Conservation (phyloP, 1,140 invertebrate species). For the Apocrypta bakeri region DNA sequence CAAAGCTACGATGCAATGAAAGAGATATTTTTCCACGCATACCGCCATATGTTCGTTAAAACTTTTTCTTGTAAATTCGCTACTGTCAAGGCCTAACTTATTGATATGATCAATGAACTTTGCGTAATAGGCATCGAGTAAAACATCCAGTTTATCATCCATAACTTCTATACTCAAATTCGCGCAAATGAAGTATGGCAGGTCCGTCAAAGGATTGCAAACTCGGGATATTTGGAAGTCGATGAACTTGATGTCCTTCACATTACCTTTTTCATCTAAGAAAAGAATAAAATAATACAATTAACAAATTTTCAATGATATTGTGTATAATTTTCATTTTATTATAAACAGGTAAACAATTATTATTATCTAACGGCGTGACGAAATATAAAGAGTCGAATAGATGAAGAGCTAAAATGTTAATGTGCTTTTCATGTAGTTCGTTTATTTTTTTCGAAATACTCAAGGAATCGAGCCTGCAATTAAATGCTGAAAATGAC, state of each 20-base stretch:
- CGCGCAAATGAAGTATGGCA: slow-evolving; percentile 11
- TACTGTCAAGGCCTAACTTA: not conserved
- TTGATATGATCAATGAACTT: not conserved
- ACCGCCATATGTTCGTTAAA: slow-evolving; percentile 16
- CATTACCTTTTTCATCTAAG: not conserved
- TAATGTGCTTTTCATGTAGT: no score
- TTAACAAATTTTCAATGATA: no score
- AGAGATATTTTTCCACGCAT: not conserved
- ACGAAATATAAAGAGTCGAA: no score
- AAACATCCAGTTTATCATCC: not conserved
- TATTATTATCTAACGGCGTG: no score
- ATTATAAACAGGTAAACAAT: no score
- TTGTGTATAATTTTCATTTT: no score
- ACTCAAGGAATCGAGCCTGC: no score
- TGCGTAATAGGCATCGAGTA: slow-evolving; percentile 9
- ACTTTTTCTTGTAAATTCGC: not conserved
- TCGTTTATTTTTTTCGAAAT: no score
- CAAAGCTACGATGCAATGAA: slow-evolving; percentile 13
- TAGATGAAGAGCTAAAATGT: no score
- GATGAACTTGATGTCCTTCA: slow-evolving; percentile 24
- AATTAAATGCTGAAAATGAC: no score
- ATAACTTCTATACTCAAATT: not conserved
- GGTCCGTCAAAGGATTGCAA: slow-evolving; percentile 3
- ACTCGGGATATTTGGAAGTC: slow-evolving; percentile 3
- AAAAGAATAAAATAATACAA: not conserved